phyloP scores from a whole-genome alignment of 2,797 vertebrate genomes.

The Pogonophryne albipinna region DNA sequence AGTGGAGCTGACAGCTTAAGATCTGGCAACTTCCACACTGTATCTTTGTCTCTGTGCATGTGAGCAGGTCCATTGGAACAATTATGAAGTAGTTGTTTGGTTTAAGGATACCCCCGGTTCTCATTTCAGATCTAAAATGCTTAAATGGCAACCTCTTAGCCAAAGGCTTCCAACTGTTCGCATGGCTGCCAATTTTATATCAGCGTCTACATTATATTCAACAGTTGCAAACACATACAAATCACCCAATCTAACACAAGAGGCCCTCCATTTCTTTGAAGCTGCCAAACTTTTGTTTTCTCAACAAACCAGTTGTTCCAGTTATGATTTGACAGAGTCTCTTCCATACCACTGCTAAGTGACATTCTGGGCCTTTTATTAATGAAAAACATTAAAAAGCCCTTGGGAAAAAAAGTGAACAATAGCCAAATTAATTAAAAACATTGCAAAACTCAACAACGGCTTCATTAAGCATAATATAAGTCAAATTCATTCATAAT shows the following conservation, averaged over 20 bases:
- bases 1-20: constrained; percentile 10
- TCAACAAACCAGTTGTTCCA: constrained; percentile 9
- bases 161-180: constrained; percentile 2
- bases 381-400: too few species aligned
- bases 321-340: neutral
- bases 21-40: constrained; percentile 19
- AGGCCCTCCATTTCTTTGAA: too few species aligned
- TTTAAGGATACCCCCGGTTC: neutral
- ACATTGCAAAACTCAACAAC: too few species aligned
- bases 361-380: neutral
- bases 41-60: neutral
- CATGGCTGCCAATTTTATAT: neutral
- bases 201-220: too few species aligned
- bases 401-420: neutral
- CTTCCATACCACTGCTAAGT: neutral
- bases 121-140: too few species aligned
- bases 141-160: constrained; percentile 4
- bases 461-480: too few species aligned
- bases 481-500: too few species aligned
- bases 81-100: constrained; percentile 20
- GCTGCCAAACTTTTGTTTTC: too few species aligned
- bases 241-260: neutral
- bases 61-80: neutral
- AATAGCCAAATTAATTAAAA: constrained; percentile 1
- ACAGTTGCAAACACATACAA: constrained; percentile 6